Evolutionary conservation across 2,888 invertebrate species (phyloP).

Genomic region (Unio delphinus): DNA sequence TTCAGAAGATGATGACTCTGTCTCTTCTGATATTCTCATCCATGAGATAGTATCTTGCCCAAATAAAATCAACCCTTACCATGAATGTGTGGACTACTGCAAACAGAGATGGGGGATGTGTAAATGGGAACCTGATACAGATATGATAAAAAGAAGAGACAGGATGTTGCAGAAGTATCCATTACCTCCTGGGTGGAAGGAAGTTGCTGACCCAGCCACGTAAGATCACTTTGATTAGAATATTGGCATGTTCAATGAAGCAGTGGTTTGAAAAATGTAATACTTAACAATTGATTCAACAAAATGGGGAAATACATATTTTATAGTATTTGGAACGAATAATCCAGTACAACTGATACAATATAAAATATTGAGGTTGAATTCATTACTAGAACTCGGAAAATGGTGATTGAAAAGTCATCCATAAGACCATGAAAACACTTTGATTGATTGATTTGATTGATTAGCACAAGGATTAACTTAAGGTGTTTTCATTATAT

Average conservation of each 20-base stretch:
- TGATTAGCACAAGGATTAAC: no score
- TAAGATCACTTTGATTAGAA: constrained; percentile 41
- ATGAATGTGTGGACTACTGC: constrained; percentile 92
- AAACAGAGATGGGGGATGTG: constrained; percentile 74
- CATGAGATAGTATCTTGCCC: constrained; percentile 81
- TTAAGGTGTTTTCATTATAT: no score
- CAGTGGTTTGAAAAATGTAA: no score
- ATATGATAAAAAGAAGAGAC: constrained; percentile 82
- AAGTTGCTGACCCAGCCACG: constrained; percentile 90
- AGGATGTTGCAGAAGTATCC: constrained; percentile 89
- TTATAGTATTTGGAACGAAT: no score
- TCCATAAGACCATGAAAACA: no score
- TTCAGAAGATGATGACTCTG: constrained; percentile 22
- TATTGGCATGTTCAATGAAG: not conserved
- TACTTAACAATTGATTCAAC: not conserved
- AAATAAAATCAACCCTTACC: constrained; percentile 94
- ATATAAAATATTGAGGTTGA: no score
- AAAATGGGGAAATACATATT: no score
- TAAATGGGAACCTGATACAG: constrained; percentile 77
- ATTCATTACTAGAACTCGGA: no score
- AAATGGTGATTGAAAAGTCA: no score
- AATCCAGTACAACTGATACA: no score
- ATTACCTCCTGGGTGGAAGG: constrained; percentile 91
- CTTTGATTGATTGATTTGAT: no score
- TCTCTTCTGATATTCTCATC: constrained; percentile 1